phyloP scores from a whole-genome alignment of 2,888 invertebrate genomes.

The Copidosoma aretas region DNA sequence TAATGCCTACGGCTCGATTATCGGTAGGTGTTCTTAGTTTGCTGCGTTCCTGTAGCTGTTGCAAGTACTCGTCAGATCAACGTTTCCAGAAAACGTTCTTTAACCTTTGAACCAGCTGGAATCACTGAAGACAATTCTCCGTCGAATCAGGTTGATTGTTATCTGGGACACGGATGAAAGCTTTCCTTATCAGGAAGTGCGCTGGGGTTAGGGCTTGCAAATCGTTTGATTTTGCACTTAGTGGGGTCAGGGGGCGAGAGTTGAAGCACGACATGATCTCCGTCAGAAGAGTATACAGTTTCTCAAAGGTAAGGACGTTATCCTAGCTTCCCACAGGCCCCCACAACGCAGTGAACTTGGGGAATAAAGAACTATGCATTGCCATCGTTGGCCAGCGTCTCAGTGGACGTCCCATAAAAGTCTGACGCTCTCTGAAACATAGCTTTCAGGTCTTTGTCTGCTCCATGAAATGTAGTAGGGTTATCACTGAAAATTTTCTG shows the following conservation, averaged over 20 bases:
- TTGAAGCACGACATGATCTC: constrained; percentile 3
- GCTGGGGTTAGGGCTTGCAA: not conserved
- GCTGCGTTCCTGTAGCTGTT: not conserved
- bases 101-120: not conserved
- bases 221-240: not conserved
- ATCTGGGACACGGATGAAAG: not conserved
- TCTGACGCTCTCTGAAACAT: constrained; percentile 30
- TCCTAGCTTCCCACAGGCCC: constrained; percentile 14
- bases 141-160: not conserved
- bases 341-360: constrained; percentile 21
- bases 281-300: not conserved
- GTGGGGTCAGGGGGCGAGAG: not conserved
- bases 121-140: not conserved
- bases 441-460: constrained; percentile 20
- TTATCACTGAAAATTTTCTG: constrained; percentile 18
- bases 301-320: not conserved
- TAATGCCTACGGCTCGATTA: not conserved
- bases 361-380: constrained; percentile 24
- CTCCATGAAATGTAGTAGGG: constrained; percentile 23
- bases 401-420: constrained; percentile 9
- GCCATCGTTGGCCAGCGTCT: constrained; percentile 19
- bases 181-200: not conserved
- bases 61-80: not conserved
- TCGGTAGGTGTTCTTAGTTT: not conserved
- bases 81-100: not conserved